Conservation (phyloP, 1,140 invertebrate species). For the Drosophila bifasciata region DNA sequence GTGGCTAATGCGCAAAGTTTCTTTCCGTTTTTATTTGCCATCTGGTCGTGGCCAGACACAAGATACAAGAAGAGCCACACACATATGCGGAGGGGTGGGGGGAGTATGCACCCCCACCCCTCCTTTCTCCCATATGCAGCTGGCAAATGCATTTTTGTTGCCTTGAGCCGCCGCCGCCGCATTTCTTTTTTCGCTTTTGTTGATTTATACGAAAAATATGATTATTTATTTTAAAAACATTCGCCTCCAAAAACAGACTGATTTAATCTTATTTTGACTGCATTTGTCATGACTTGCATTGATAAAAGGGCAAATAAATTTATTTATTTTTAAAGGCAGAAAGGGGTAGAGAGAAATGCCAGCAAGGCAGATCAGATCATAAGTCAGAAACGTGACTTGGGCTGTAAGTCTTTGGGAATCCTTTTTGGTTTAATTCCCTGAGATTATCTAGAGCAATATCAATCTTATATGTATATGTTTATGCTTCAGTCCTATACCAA, state of each 20-base stretch:
- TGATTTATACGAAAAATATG: not conserved
- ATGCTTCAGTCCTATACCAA: too few species aligned
- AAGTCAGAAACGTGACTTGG: too few species aligned
- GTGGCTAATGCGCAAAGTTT: constrained; percentile 75
- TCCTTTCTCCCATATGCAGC: not conserved
- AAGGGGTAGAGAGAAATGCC: too few species aligned
- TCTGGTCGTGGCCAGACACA: constrained; percentile 28
- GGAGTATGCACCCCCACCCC: too few species aligned
- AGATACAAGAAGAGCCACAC: not conserved
- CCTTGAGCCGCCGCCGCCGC: not conserved
- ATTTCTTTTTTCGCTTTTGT: constrained; percentile 19
- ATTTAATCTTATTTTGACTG: constrained; percentile 22
- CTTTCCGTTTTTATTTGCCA: constrained; percentile 62
- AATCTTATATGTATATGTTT: too few species aligned
- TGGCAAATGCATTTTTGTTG: constrained; percentile 16
- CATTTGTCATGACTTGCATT: constrained; percentile 9
- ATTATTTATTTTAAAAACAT: constrained; percentile 16
- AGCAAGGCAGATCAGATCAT: too few species aligned
- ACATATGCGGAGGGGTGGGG: constrained; percentile 10
- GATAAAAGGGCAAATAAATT: constrained; percentile 5
- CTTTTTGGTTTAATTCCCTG: too few species aligned
- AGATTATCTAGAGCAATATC: too few species aligned
- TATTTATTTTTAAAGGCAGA: not conserved
- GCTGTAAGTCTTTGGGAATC: too few species aligned
- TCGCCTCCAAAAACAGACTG: constrained; percentile 4